Base-by-base conservation (phyloP, 2,113 vertebrate species). In the Xiphorhynchus elegans region DNA sequence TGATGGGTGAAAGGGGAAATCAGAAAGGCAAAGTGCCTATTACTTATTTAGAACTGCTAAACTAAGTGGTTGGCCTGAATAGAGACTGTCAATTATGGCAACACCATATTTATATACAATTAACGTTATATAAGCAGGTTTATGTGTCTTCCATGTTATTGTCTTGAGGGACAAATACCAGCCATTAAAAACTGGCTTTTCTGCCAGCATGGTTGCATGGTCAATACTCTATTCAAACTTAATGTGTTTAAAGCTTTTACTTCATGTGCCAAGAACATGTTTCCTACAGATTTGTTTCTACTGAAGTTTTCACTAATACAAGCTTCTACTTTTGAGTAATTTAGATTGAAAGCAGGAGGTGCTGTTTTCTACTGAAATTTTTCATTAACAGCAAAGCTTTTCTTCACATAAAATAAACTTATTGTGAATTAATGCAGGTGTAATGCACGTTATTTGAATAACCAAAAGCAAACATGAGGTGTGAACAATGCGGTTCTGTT, bases 1-100 rank as follows among this genome's bases (percentile, higher is more conserved):
- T 99, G 95, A 99, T 99, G 99, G 99, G 99, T 18, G 99, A 99
- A 97, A 98, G 99, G 85, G 99, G 99, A 94, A 99, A 93, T 97
- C 99, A 99, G 98, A 99, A 99, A 95, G 99, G 99, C 97, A 99
- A 99, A 98, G 99, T 99, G 97, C 99, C 99, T 90, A 99, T 99
- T 98, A 99, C 99, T 91, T 99, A 99, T 96, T 98, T 99, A 98
- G 99, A 99, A 98, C 98, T 99, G 93, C 98, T 99, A 69, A 99
- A 99, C 98, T 99, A 98, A 98, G 86, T 91, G 64, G 89, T 90
- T 95, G 96, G 84, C 94, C 95, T 91, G 28, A 89, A 79, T 95
- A 96, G 97, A 97, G 96, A 95, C 89, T 96, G 95, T 94, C 88
- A 89, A 86, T 94, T 95, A 96, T 97, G 90, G 94, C 80, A 97